A percentile compares a stretch with the other conserved stretches of the same genome.
These are phyloP conservation scores for Candoia aspera DNA, from an alignment of 2,113 vertebrate genomes.

Conservation along the genomic window DNA sequence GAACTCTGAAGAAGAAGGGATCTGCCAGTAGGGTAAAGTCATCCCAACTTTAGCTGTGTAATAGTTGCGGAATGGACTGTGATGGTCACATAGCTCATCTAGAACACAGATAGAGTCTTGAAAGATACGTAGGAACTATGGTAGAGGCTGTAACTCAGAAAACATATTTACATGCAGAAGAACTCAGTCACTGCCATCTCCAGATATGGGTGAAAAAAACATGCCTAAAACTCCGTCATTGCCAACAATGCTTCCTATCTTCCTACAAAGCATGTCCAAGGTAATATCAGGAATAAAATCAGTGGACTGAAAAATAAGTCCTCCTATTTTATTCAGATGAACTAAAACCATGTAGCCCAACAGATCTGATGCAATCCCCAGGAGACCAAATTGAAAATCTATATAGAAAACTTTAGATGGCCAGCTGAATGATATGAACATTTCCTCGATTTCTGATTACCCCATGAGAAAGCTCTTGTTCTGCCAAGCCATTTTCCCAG, in stretches of 20 bases:
- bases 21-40: too few species aligned
- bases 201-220: not conserved
- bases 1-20: too few species aligned
- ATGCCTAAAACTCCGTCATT: not conserved
- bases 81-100: not conserved
- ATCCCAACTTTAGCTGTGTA: not conserved
- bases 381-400: slow-evolving; percentile 3
- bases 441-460: slow-evolving; percentile 49
- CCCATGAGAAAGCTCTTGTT: slow-evolving; percentile 52
- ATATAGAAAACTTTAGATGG: slow-evolving; percentile 14
- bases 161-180: not conserved
- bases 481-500: slow-evolving; percentile 53
- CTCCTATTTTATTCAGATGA: not conserved
- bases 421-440: slow-evolving; percentile 41
- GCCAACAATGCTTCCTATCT: not conserved
- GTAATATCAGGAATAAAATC: not conserved
- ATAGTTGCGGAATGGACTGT: not conserved
- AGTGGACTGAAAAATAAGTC: not conserved
- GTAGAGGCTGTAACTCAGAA: not conserved
- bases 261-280: not conserved
- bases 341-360: not conserved
- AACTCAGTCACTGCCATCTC: not conserved
- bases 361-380: not conserved
- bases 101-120: not conserved
- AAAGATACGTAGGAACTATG: not conserved